Conservation (phyloP, 2,113 vertebrate genomes). For the Dolichallabes microphthalmus region DNA sequence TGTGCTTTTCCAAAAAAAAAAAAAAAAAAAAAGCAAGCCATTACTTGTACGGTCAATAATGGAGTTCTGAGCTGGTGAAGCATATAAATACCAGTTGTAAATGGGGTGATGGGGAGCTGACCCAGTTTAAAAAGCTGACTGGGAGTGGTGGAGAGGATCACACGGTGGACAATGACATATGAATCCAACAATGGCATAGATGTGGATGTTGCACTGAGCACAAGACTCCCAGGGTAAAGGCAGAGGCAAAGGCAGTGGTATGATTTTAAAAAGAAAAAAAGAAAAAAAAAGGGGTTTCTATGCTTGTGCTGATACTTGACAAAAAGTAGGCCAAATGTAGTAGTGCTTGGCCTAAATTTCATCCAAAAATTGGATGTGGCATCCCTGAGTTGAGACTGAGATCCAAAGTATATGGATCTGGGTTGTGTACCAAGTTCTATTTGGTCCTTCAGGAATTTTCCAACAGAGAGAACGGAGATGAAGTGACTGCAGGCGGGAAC, state of each 20-base stretch:
- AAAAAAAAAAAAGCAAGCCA: slow-evolving; percentile 6
- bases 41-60: slow-evolving; percentile 1
- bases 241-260: background rate
- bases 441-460: slow-evolving; percentile 45
- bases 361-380: slow-evolving; percentile 22
- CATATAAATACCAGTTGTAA: slow-evolving; percentile 53
- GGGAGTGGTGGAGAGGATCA: background rate
- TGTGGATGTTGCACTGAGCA: background rate
- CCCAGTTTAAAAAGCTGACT: slow-evolving; percentile 35
- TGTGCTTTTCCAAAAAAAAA: background rate
- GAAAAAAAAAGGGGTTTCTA: background rate
- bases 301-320: slow-evolving; percentile 16
- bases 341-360: slow-evolving; percentile 45
- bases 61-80: slow-evolving; percentile 52
- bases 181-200: background rate
- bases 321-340: slow-evolving; percentile 46
- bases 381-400: slow-evolving; percentile 30
- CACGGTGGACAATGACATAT: background rate
- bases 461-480: slow-evolving; percentile 27
- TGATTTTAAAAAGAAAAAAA: background rate
- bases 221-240: background rate
- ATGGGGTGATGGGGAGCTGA: slow-evolving; percentile 49
- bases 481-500: slow-evolving; percentile 22
- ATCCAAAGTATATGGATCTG: slow-evolving; percentile 50
- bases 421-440: slow-evolving; percentile 41